Evolutionary conservation across 2,797 vertebrate genomes (phyloP), one percentile per base, ranked within the genome.

Genomic region (Peromyscus nudipes): DNA sequence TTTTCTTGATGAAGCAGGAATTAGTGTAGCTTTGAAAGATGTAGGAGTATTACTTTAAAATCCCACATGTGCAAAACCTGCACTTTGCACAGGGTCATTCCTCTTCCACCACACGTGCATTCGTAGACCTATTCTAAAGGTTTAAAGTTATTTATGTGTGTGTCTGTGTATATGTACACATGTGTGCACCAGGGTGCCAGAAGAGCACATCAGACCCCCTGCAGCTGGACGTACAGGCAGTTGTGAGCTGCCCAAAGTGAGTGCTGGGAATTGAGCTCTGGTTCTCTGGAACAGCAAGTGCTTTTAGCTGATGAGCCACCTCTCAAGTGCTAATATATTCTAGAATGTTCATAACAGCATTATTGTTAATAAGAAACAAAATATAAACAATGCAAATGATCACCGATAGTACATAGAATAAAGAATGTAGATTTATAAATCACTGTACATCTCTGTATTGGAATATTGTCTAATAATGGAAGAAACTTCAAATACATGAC

Each of bases 1-100:
- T n/a, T 37, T 65, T 57, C 29, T 60, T 6, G 23, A 14, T 81
- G 73, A 34, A 86, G 62, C 46, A 85, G 49, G 75, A 93, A 60
- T n/a, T 82, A 27, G 13, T 80, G 60, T 40, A 64, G 80, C 13
- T 95, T 95, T 95, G 67, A 69, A 91, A 96, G 80, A 85, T 49
- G 37, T 2, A 43, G 3, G 71, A 60, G 21, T 55, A 80, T 77
- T 91, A 81, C 27, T 31, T 84, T 90, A 67, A 79, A 94, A 52
- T 69, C 6, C 29, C 75, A 88, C 11, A 40, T 4, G 34, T 83
- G 12, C 40, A 88, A 88, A 92, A 43, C 25, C 17, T 55, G 17
- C 9, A 81, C 7, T 25, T 17, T 67, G 27, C 19, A 85, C 4
- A n/a, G 16, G 31, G 19, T 13, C 16, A 31, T 40, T 95, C 4